A percentile compares a stretch with the other conserved stretches of the same genome.
These are phyloP conservation scores for Drosophila pruinosa DNA, from an alignment of 1,140 invertebrate species.

Conservation along the genomic window DNA sequence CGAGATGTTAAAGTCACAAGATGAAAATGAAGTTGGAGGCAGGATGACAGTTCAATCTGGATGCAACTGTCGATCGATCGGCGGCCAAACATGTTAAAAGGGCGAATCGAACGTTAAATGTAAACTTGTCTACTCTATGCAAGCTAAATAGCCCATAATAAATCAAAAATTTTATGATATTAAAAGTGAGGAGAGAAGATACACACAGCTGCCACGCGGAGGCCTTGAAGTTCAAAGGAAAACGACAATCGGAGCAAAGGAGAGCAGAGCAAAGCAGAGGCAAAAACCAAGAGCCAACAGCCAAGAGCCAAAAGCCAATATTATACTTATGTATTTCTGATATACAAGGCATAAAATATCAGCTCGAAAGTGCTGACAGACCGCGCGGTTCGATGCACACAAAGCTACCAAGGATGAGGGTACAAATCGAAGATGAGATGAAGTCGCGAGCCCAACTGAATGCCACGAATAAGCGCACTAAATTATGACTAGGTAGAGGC, in stretches of 20 bases:
- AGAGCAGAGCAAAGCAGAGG: slow-evolving; percentile 47
- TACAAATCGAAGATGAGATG: slow-evolving; percentile 35
- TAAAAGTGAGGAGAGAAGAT: slow-evolving; percentile 10
- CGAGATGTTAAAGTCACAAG: neutral
- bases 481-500: slow-evolving; percentile 71
- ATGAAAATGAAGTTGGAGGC: neutral
- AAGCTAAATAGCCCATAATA: slow-evolving; percentile 38
- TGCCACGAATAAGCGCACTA: slow-evolving; percentile 46
- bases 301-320: slow-evolving; percentile 29
- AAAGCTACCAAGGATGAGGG: slow-evolving; percentile 15
- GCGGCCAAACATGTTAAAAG: slow-evolving; percentile 4
- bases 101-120: slow-evolving; percentile 3
- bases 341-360: slow-evolving; percentile 51
- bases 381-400: slow-evolving; percentile 13
- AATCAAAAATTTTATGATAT: slow-evolving; percentile 44
- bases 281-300: slow-evolving; percentile 27
- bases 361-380: slow-evolving; percentile 62
- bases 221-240: slow-evolving; percentile 60
- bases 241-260: slow-evolving; percentile 58
- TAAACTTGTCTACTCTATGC: slow-evolving; percentile 7
- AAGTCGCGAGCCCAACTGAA: neutral
- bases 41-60: slow-evolving; percentile 12
- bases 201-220: slow-evolving; percentile 22
- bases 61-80: neutral
- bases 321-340: slow-evolving; percentile 16